Evolutionary conservation across 2,888 invertebrate genomes (phyloP), one percentile per base, ranked within the genome.

Genomic region (Prenolepis imparis): DNA sequence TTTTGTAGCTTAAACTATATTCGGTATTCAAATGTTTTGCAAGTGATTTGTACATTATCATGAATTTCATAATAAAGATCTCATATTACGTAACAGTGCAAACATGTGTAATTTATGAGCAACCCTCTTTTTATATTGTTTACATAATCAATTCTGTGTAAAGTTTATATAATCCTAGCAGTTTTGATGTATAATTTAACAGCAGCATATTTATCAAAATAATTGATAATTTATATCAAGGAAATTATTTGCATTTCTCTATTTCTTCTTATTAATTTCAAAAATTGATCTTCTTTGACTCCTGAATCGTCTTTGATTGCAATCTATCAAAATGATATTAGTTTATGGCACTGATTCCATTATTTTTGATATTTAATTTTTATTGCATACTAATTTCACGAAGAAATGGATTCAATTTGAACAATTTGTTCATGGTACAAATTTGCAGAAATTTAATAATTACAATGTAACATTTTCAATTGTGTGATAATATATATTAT

Each of bases 21-120:
- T 85, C 88, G 88, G 86, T 86, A 88, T 86, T 90, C 83, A 88
- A 90, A 87, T 73, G 82, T 66, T 90, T 91, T 91, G 90, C 88
- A 90, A 90, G 87, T 87, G 87, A 90, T 91, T 92, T 92, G 92
- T 92, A 92, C 91, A 92, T 91, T 92, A 92, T 93, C 91, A 93
- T 92, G 85, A 90, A 90, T 89, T 92, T 85, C 85, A 68, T 86
- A 87, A 87, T 90, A 91, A 91, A 92, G 92, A 92, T 88, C 89
- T 91, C 88, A 88, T 90, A 90, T 90, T 89, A 82, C 82, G 84
- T 87, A 91, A 91, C 87, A 86, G 86, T 85, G 80, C 72, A 89
- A 89, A 91, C 87, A 86, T 88, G 36, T 36, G 87, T 88, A 87
- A 89, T 90, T 90, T 89, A 73, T 90, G 90, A 92, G 91, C 92